Evolutionary conservation across 2,888 invertebrate species (phyloP).

Genomic region (Quadriops clusia): DNA sequence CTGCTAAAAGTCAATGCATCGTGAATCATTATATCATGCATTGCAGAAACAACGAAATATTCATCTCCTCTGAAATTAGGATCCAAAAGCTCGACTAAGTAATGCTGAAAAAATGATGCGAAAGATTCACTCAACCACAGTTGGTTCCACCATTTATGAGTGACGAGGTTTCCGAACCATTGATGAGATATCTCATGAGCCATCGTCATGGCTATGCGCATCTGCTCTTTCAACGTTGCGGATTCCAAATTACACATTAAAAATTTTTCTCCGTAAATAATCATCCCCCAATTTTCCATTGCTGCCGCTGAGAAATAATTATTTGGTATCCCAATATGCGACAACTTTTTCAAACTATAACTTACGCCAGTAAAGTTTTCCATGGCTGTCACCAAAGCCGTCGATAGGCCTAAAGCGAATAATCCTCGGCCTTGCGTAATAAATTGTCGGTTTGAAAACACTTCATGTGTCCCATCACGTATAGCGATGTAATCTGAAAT

Average conservation of each 20-base stretch:
- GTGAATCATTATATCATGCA: too few relatives aligned
- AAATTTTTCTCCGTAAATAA: constrained; percentile 48
- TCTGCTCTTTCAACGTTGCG: constrained; percentile 4
- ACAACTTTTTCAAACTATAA: constrained; percentile 51
- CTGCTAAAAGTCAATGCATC: too few relatives aligned
- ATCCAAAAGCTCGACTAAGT: constrained; percentile 46
- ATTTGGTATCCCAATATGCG: constrained; percentile 72
- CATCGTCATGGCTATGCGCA: constrained; percentile 46
- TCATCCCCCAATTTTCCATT: constrained; percentile 92
- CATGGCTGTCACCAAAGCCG: constrained; percentile 40
- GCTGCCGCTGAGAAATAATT: constrained; percentile 59
- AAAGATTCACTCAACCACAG: constrained; percentile 67
- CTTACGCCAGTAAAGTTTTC: constrained; percentile 44
- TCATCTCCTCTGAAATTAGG: too few relatives aligned
- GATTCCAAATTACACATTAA: constrained; percentile 7
- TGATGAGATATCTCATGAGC: constrained; percentile 71
- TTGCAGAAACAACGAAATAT: constrained; percentile 2
- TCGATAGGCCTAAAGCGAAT: too few relatives aligned
- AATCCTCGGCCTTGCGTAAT: too few relatives aligned
- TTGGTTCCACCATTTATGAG: constrained; percentile 63
- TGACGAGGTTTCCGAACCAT: constrained; percentile 71
- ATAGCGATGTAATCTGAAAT: constrained; percentile 45
- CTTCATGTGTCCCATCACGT: too few relatives aligned
- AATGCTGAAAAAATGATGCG: constrained; percentile 62
- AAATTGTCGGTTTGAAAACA: too few relatives aligned